phyloP scores from a whole-genome alignment of 2,888 invertebrate species.

The Pristionchus fissidentatus region DNA sequence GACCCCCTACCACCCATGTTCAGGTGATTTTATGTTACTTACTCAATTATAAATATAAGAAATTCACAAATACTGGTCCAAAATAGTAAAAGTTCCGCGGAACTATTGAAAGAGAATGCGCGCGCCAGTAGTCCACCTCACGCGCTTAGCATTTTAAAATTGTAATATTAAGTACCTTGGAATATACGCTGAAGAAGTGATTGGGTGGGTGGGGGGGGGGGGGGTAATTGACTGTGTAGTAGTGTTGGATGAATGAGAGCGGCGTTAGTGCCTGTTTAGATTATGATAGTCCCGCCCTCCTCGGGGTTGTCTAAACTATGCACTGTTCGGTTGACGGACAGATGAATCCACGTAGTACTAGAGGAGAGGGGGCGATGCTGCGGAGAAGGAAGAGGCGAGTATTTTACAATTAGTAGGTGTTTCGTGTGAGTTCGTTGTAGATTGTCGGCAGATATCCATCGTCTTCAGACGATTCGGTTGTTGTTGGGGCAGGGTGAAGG shows the following conservation, averaged over 20 bases:
- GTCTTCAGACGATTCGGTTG: no score
- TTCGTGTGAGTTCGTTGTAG: no score
- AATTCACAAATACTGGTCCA: no score
- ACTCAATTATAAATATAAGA: neutral
- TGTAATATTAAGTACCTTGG: neutral
- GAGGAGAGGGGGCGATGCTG: neutral
- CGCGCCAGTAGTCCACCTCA: no score
- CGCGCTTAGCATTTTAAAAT: neutral
- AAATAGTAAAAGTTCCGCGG: no score
- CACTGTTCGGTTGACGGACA: neutral
- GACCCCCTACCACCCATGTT: constrained; percentile 41
- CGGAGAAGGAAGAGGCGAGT: neutral
- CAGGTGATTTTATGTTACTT: neutral
- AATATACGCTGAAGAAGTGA: no score
- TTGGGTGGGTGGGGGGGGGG: neutral
- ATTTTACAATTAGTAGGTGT: no score
- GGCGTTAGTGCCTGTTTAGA: constrained; percentile 1
- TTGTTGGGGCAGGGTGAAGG: no score
- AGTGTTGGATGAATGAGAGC: neutral
- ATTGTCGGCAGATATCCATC: no score
- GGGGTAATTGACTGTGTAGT: neutral
- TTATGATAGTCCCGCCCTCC: neutral
- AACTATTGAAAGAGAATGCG: no score
- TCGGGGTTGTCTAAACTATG: constrained; percentile 13
- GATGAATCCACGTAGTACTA: neutral